Base-by-base conservation (phyloP, 2,797 vertebrate genomes). In the Sebastolobus alascanus region DNA sequence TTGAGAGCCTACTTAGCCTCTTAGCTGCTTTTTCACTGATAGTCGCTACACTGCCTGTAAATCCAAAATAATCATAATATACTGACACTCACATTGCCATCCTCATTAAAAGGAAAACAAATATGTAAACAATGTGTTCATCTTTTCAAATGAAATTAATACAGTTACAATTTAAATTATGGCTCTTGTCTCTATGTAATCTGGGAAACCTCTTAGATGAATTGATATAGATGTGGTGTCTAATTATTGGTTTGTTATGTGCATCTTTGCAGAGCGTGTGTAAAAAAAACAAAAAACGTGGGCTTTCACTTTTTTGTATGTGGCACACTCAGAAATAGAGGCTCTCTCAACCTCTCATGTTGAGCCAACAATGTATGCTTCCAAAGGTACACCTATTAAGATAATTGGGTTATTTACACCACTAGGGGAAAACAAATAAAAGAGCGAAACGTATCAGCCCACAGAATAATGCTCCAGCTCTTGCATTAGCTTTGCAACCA, bases 381-480 rank as follows among this genome's bases (percentile, higher is more conserved):
- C 65, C 85, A 88, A 87, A 87, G 40, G 75, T 72, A 82, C 68
- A 69, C 25, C 56, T 72, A 86, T 92, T 89, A 84, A 68, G 87
- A 90, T 87, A 89, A 87, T 74, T 84, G 78, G 68, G 74, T 83
- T 79, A 89, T 91, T 89, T 86, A 87, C 66, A 87, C 64, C 58
- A 69, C 74, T 70, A 33, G 72, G 61, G 73, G n/a, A 3, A 59
- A 69, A 63, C 67, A 81, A 73, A 77, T 16, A 79, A 78, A 84
- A 83, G 16, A 72, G 65, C 11, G 73, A 84, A 89, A 87, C 77
- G 77, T 79, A 85, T 84, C 80, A 79, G 86, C 66, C 69, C 16
- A n/a, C 71, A 82, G 81, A 84, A 75, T 85, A 86, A 87, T 88
- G 75, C 75, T 80, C 66, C 68, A 77, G 76, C 74, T 82, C 72